Base-by-base conservation (phyloP, 37 sponge, comb jelly and placozoan genomes). In the Spongilla lacustris region DNA sequence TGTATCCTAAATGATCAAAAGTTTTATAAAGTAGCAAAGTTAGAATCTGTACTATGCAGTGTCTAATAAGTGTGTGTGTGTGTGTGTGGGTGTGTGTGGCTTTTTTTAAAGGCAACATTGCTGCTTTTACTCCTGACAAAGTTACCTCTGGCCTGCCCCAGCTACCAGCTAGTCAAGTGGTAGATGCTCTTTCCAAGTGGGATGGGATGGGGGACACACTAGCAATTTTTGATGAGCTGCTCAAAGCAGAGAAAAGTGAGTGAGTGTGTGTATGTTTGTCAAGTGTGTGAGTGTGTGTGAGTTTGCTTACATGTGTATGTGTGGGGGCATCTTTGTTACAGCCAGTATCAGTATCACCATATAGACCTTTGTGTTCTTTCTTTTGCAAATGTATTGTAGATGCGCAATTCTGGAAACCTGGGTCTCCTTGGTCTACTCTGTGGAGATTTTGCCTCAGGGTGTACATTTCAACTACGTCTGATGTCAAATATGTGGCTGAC, bases 121-220 rank as follows among this genome's bases (percentile, higher is more conserved):
- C 58, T 10, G 58, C 58, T 58, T 13, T 0, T 58, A 58, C 58
- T 19, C 1, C 19, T 6, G 21, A 58, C 11, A 17, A 8, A 8
- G 4, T 58, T 58, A 17, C 58, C 58, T 58, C 67, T 22, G 69
- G 69, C 26, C 28, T 75, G 73, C 86, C 90, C 6, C 75, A 85
- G 72, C 90, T 85, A 4, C 37, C 80, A 22, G 84, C 86, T 23
- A 31, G 68, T 0, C 77, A 90, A 38, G 50, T 84, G 22, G 81
- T 90, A 66, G 76, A 85, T 0, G 68, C 86, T 4, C 69, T 90
- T 6, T 38, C 81, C 48, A 74, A 69, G 23, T 90, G 90, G 90
- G 90, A 85, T 21, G 90, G 90, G 27, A 68, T 85, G 81, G 90
- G 81, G 4, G 76, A 85, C 28, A 85, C 90, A 22, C 66, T 81